These are phyloP conservation scores for Hippoglossus stenolepis DNA, from an alignment of 2,113 vertebrate genomes.

Conservation along the genomic window DNA sequence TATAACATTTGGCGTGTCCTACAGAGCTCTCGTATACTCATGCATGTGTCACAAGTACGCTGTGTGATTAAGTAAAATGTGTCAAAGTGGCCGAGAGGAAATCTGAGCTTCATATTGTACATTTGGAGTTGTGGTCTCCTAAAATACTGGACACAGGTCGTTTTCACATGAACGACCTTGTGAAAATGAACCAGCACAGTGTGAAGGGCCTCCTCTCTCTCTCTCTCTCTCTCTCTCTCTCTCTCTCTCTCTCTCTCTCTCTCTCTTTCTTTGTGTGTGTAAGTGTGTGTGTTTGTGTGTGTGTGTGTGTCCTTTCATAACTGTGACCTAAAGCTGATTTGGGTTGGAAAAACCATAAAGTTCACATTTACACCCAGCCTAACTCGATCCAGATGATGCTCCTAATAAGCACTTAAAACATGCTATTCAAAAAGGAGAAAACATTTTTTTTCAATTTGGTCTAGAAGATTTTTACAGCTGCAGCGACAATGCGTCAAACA, in stretches of 20 bases:
- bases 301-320: slow-evolving; percentile 45
- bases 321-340: slow-evolving; percentile 41
- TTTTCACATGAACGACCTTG: background rate
- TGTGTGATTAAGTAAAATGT: too few species aligned
- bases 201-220: background rate
- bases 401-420: slow-evolving; percentile 44
- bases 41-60: too few species aligned
- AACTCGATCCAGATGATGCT: slow-evolving; percentile 58
- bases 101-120: background rate
- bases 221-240: too few species aligned
- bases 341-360: slow-evolving; percentile 52
- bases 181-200: slow-evolving; percentile 7
- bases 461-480: slow-evolving; percentile 16
- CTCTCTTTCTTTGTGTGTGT: slow-evolving; percentile 8
- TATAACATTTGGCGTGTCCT: too few species aligned
- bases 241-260: background rate
- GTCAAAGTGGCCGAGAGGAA: background rate
- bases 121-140: background rate
- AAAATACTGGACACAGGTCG: slow-evolving; percentile 1
- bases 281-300: slow-evolving; percentile 27
- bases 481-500: slow-evolving; percentile 2
- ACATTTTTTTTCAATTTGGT: slow-evolving; percentile 41
- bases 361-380: slow-evolving; percentile 55
- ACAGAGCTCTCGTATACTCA: too few species aligned
- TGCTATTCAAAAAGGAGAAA: slow-evolving; percentile 17